Conservation (phyloP, 2,888 invertebrate genomes). For the Himalopsyche japonica region DNA sequence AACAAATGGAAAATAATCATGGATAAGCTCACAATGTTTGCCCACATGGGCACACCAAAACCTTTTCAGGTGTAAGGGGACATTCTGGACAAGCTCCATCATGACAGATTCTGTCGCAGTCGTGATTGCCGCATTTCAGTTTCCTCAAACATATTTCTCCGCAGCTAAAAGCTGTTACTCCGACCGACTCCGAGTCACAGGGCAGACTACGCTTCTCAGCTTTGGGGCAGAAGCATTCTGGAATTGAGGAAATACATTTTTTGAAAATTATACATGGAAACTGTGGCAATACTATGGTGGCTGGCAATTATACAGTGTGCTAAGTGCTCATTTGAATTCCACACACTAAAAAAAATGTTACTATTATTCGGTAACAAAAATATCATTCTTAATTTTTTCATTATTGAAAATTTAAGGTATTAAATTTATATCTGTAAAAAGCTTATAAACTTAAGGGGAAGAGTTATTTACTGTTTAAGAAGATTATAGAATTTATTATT, state of each 20-base stretch:
- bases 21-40: conserved; percentile 55
- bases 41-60: conserved; percentile 78
- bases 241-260: background rate
- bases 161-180: conserved; percentile 62
- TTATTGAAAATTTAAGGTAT: too few species aligned
- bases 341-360: too few species aligned
- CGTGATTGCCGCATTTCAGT: conserved; percentile 71
- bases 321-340: too few species aligned
- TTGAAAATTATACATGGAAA: too few species aligned
- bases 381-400: too few species aligned
- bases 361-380: too few species aligned
- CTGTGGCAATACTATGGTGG: too few species aligned
- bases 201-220: conserved; percentile 59
- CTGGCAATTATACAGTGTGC: too few species aligned
- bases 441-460: too few species aligned
- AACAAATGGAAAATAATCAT: background rate
- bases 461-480: too few species aligned
- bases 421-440: too few species aligned
- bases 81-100: conserved; percentile 69
- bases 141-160: conserved; percentile 63
- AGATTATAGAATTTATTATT: too few species aligned
- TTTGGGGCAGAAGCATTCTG: conserved; percentile 74
- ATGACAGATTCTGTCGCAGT: conserved; percentile 71
- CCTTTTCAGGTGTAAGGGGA: conserved; percentile 58
- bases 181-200: conserved; percentile 63